Base-by-base conservation (phyloP, 2,797 vertebrate genomes). In the Pampus argenteus region DNA sequence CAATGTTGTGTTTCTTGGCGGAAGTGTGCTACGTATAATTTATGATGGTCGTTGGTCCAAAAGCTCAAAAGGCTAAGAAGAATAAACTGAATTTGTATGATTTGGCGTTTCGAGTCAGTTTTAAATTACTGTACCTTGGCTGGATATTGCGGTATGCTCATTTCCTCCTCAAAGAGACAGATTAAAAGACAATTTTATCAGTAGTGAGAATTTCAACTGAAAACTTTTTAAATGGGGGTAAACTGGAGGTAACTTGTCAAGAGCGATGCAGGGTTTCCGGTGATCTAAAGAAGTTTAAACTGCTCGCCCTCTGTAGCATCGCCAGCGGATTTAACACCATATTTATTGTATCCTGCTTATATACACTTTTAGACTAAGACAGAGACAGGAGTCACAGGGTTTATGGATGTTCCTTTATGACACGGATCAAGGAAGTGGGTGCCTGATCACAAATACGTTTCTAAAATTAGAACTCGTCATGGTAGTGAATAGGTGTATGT, bases 1-100 rank as follows among this genome's bases (percentile, higher is more conserved):
- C 52, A 48, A 6, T 1, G 0, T 15, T 84, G 71, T 82, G 64
- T 74, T 76, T 87, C 58, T 87, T 85, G 84, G 79, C 70, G 47
- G 9, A 1, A 23, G 42, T 5, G 26, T 34, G 22, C 48, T 77
- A 7, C 36, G 2, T 69, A 2, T 48, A 48, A 83, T 69, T 42
- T 42, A 40, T 48, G 64, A 51, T 15, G 56, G 36, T 40, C 61
- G 60, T 59, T 78, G 64, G 63, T 79, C 15, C 44, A 26, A 49
- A 36, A 58, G 77, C 57, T 74, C 29, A 59, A 63, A 75, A 69
- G 67, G 56, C 78, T 17, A 40, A 22, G 65, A 74, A 44, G 68
- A 79, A 63, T 56, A 67, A 84, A 74, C 54, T 28, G 42, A 42
- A 71, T 67, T 64, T 84, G 70, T 82, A 49, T 79, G 52, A 59